Conservation (phyloP, 2,113 vertebrate genomes). For the Phylloscopus trochilus region DNA sequence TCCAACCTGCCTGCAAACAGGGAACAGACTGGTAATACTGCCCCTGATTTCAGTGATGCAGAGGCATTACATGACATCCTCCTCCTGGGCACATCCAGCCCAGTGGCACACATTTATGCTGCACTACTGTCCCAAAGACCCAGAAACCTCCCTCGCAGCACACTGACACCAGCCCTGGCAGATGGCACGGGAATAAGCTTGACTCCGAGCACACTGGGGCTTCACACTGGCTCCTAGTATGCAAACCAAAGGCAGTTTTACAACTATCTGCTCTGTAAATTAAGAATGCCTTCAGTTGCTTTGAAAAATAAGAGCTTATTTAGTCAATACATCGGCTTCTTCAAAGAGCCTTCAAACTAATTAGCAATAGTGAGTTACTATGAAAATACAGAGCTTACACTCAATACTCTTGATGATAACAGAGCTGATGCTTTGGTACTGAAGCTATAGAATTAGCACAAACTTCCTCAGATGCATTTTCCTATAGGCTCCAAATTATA, state of each 20-base stretch:
- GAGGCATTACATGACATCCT: not conserved
- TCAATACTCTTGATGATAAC: slow-evolving; percentile 1
- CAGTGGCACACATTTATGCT: not conserved
- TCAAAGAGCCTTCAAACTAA: slow-evolving; percentile 43
- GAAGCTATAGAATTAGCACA: slow-evolving; percentile 34
- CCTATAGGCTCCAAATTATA: slow-evolving; percentile 32
- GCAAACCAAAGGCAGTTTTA: slow-evolving; percentile 28
- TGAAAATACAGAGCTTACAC: slow-evolving; percentile 38
- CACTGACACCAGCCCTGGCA: not conserved
- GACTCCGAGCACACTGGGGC: not conserved
- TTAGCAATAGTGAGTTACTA: slow-evolving; percentile 35
- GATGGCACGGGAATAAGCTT: not conserved
- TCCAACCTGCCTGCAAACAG: not conserved
- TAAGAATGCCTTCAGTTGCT: slow-evolving; percentile 36
- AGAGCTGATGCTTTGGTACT: not conserved
- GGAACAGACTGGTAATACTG: not conserved
- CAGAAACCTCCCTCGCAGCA: not conserved
- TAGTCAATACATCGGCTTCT: slow-evolving; percentile 40
- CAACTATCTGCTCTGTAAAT: slow-evolving; percentile 45
- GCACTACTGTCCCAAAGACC: not conserved
- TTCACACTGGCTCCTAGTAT: not conserved
- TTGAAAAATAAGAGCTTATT: slow-evolving; percentile 53
- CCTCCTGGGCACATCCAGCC: not conserved
- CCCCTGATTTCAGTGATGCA: not conserved
- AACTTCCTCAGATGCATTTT: slow-evolving; percentile 42